Base-by-base conservation (phyloP, 2,113 vertebrate genomes). In the Patagioenas fasciata region DNA sequence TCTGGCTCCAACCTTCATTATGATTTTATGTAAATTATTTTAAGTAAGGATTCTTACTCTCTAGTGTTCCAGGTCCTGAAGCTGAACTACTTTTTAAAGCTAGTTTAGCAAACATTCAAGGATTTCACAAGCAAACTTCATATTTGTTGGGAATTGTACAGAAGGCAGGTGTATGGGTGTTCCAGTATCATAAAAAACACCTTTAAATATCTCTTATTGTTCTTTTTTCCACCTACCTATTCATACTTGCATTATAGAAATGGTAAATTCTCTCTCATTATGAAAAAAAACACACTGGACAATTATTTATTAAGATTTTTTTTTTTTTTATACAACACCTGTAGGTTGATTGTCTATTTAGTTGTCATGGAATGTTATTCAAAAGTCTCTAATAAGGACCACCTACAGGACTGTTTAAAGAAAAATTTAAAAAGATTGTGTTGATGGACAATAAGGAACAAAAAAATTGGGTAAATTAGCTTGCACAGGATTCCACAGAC, bases 1-100 rank as follows among this genome's bases (percentile, higher is more conserved):
- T 94, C 88, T 96, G 92, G 72, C 85, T 85, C 81, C 92, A 94
- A 78, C 13, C 66, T 86, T 93, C 95, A 97, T 97, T 97, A 96
- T 69, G 51, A 81, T 91, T 97, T 97, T 74, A 96, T 96, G 60
- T 88, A 95, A 80, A 94, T 95, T 67, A 84, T 47, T 74, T 88
- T 81, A 91, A 90, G 82, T 48, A 60, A 75, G 36, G 32, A 72
- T 84, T 86, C 83, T 93, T 90, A 62, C 15, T 21, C 83, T 91
- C 32, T 42, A 62, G 61, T 65, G 56, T 26, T 36, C 0, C 0
- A 83, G 42, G 61, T 42, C 15, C 7, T 44, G 53, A 91, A 60
- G 51, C 0, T 78, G 29, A 85, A 93, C 51, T 95, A 88, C 69
- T 80, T 94, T 91, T 85, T 83, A 70, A 83, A 93, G 36, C 7